These are phyloP conservation scores for Pampusana beccarii DNA, from an alignment of 2,113 vertebrate species.

Conservation along the genomic window DNA sequence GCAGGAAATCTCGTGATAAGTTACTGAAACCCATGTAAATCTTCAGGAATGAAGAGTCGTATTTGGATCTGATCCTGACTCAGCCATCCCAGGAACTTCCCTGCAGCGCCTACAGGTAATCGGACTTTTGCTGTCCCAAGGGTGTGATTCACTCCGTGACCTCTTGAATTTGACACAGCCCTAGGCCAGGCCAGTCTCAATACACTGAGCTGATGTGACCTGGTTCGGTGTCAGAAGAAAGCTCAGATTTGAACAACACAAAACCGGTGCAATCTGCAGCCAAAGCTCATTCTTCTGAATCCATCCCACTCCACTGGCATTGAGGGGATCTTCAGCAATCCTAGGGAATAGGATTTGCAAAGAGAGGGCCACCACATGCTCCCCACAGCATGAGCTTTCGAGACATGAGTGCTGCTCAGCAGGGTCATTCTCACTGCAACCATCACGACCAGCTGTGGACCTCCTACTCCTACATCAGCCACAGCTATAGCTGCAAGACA, in stretches of 20 bases:
- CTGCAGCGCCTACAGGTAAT: not conserved
- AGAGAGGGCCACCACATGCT: accelerated
- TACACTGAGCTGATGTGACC: not conserved
- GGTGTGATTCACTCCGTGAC: not conserved
- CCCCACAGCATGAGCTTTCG: not conserved
- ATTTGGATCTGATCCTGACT: not conserved
- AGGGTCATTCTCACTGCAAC: not conserved
- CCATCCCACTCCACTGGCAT: accelerated
- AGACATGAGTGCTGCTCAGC: not conserved
- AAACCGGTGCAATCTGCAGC: not conserved
- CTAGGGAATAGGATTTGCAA: not conserved
- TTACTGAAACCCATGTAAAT: not conserved
- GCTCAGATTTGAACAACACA: not conserved
- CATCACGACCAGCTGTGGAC: not conserved
- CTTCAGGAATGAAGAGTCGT: not conserved
- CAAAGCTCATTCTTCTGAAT: not conserved
- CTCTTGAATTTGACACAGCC: not conserved
- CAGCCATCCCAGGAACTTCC: not conserved
- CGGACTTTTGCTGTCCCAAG: not conserved
- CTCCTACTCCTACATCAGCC: not conserved
- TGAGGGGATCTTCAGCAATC: not conserved
- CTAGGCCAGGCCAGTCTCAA: not conserved
- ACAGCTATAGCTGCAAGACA: not conserved
- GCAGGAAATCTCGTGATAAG: not conserved
- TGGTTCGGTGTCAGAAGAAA: not conserved